Evolutionary conservation across 2,113 vertebrate species (phyloP).

Genomic region (Eurystomus gularis): DNA sequence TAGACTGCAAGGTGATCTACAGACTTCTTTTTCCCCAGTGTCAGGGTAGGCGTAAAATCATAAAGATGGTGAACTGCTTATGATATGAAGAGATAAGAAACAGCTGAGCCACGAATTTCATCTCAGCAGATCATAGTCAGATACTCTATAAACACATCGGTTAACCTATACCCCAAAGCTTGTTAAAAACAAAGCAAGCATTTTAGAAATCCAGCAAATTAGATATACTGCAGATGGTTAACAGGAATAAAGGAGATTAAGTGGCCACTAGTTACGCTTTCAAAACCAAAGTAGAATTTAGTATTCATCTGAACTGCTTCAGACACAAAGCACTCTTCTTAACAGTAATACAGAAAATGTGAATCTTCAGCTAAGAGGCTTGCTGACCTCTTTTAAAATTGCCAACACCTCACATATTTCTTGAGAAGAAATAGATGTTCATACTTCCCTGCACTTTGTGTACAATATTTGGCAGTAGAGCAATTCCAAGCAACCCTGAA

Average conservation of each 20-base stretch:
- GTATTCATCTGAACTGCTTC: neutral
- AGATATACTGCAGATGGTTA: neutral
- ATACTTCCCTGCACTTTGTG: neutral
- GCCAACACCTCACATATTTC: neutral
- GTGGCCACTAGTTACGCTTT: neutral
- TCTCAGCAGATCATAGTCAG: neutral
- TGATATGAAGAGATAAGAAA: neutral
- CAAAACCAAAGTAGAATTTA: constrained; percentile 2
- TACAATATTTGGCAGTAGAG: neutral
- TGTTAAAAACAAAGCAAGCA: constrained; percentile 18
- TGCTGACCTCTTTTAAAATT: neutral
- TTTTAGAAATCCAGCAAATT: neutral
- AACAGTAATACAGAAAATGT: neutral
- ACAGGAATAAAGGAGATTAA: neutral
- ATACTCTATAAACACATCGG: neutral
- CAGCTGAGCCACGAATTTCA: constrained; percentile 21
- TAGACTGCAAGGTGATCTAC: neutral
- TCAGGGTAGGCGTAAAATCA: constrained; percentile 1
- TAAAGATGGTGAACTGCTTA: constrained; percentile 42
- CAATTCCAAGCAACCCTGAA: neutral
- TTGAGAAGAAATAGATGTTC: neutral
- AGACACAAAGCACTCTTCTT: neutral
- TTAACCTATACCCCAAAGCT: constrained; percentile 26
- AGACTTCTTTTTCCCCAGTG: neutral
- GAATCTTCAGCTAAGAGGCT: neutral